Percentiles rank a stretch among this genome's conserved stretches.
phyloP scores from a whole-genome alignment of 2,797 vertebrate genomes.

The Epinephelus malabaricus region DNA sequence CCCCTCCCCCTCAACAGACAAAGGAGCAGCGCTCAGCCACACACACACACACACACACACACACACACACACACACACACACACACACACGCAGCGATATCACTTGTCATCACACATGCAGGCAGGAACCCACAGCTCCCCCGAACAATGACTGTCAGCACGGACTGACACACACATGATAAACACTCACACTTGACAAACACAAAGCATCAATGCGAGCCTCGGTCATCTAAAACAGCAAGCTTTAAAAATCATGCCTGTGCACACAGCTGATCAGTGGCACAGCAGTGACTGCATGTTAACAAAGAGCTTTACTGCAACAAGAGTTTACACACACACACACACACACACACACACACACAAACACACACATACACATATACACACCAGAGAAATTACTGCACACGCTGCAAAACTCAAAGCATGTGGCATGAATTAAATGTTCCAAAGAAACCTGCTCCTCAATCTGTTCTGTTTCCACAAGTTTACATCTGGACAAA shows the following conservation, averaged over 20 bases:
- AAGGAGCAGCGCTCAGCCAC: conserved; percentile 67
- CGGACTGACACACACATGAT: conserved; percentile 33
- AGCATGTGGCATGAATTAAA: neutral
- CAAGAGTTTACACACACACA: neutral
- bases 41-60: conserved; percentile 30
- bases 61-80: conserved; percentile 29
- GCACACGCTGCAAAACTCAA: neutral
- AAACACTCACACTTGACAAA: conserved; percentile 13
- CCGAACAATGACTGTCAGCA: conserved; percentile 51
- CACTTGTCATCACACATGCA: conserved; percentile 49
- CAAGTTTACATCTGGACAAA: conserved; percentile 34
- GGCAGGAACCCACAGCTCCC: conserved; percentile 33
- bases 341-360: neutral
- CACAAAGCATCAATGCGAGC: conserved; percentile 10
- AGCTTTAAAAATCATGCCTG: neutral
- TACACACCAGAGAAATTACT: neutral
- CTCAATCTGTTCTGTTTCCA: conserved; percentile 12
- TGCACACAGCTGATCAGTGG: conserved; percentile 38
- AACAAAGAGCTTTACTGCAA: conserved; percentile 21
- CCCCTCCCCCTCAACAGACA: conserved; percentile 63
- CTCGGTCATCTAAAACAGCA: neutral
- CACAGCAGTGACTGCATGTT: neutral
- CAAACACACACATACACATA: too few relatives aligned
- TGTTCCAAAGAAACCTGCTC: neutral
- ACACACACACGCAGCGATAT: conserved; percentile 24